Evolutionary conservation across 2,888 invertebrate species (phyloP).

Genomic region (Liopterus haemorrhoidalis): DNA sequence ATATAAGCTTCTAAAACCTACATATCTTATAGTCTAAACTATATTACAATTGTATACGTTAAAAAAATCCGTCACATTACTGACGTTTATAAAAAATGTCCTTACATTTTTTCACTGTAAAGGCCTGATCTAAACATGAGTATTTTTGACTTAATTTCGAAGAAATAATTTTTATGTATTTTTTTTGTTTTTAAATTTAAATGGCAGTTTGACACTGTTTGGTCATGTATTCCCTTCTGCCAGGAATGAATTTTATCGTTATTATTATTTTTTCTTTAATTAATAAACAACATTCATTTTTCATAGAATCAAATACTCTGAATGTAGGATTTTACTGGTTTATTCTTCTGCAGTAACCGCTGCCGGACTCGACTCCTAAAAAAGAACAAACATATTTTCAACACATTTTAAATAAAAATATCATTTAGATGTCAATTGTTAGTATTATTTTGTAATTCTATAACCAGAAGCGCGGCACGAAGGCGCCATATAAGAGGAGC

Average conservation of each 20-base stretch:
- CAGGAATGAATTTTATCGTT: slow-evolving; percentile 42
- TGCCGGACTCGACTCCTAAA: slow-evolving; percentile 37
- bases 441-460: too few species aligned
- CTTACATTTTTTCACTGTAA: slow-evolving; percentile 41
- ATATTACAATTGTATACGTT: slow-evolving; percentile 46
- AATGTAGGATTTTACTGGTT: slow-evolving; percentile 30
- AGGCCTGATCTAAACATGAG: slow-evolving; percentile 40
- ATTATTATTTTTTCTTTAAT: slow-evolving; percentile 38
- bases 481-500: too few species aligned
- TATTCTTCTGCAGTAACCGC: slow-evolving; percentile 41
- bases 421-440: too few species aligned
- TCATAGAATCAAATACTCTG: slow-evolving; percentile 28
- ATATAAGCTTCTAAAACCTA: slow-evolving; percentile 35
- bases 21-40: slow-evolving; percentile 42
- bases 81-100: slow-evolving; percentile 44
- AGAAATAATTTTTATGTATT: slow-evolving; percentile 14
- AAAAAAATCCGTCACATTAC: slow-evolving; percentile 42
- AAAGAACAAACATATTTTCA: slow-evolving; percentile 28
- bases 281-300: slow-evolving; percentile 37
- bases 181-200: slow-evolving; percentile 36
- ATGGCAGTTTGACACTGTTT: slow-evolving; percentile 43
- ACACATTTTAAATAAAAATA: too few species aligned
- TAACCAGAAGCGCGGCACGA: too few species aligned
- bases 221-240: slow-evolving; percentile 43
- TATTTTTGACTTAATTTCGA: slow-evolving; percentile 20